Evolutionary conservation across 2,113 vertebrate genomes (phyloP).

Genomic region (Thunnus maccoyii): DNA sequence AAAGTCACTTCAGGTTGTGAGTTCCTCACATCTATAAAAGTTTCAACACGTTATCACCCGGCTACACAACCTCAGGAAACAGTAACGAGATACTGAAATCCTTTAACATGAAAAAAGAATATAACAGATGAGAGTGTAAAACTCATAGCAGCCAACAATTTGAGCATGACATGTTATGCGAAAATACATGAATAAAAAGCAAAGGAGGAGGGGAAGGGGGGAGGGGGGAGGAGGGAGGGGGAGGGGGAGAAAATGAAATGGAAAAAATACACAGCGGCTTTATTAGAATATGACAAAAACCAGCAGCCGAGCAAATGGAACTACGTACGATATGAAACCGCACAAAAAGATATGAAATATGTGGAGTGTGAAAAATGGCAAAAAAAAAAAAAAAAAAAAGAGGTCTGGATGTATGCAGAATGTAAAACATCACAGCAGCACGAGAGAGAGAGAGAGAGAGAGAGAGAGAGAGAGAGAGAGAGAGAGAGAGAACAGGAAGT

Average conservation of each 20-base stretch:
- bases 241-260: conserved; percentile 13
- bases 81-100: background rate
- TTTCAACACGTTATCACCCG: background rate
- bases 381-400: background rate
- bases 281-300: conserved; percentile 58
- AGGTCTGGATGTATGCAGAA: conserved; percentile 37
- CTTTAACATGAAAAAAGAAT: conserved; percentile 27
- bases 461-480: too few relatives aligned
- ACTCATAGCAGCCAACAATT: conserved; percentile 29
- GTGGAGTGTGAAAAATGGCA: conserved; percentile 49
- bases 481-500: background rate
- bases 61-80: conserved; percentile 7
- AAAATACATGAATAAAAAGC: conserved; percentile 49
- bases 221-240: too few relatives aligned
- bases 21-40: background rate
- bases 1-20: background rate
- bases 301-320: conserved; percentile 54
- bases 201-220: background rate
- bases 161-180: conserved; percentile 29
- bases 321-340: conserved; percentile 34
- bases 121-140: conserved; percentile 24
- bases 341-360: conserved; percentile 44
- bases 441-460: too few relatives aligned
- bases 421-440: conserved; percentile 8
- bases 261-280: conserved; percentile 40